Evolutionary conservation across 1,140 invertebrate genomes (phyloP).

Genomic region (Stratiolaelaps scimitus): DNA sequence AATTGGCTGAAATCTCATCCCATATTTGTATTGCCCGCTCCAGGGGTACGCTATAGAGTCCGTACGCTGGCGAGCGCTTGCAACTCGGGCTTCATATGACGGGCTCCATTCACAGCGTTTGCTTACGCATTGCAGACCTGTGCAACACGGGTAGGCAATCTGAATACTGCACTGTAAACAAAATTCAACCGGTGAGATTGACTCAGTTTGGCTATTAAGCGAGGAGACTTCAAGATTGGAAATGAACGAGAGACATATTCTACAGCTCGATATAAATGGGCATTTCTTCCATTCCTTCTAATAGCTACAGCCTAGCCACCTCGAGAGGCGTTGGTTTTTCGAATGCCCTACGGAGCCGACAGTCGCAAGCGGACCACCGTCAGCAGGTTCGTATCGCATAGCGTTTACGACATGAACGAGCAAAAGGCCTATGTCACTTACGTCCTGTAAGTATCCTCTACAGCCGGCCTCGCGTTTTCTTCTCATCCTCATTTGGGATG

Average conservation of each 20-base stretch:
- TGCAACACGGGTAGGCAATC: slow-evolving; percentile 25
- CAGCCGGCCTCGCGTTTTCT: slow-evolving; percentile 8
- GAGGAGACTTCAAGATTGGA: too few relatives aligned
- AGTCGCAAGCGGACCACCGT: too few relatives aligned
- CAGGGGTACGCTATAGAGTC: slow-evolving; percentile 9
- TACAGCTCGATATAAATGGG: too few relatives aligned
- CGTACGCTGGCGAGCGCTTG: slow-evolving; percentile 13
- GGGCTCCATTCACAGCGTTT: slow-evolving; percentile 6
- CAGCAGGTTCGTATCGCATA: too few relatives aligned
- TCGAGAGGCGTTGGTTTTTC: too few relatives aligned
- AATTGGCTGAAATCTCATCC: slow-evolving; percentile 18
- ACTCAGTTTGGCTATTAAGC: too few relatives aligned
- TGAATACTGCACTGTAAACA: slow-evolving; percentile 2
- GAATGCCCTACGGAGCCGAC: too few relatives aligned
- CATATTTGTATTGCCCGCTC: slow-evolving; percentile 1
- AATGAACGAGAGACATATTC: too few relatives aligned
- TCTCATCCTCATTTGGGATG: not conserved
- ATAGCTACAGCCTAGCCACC: too few relatives aligned
- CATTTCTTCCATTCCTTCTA: too few relatives aligned
- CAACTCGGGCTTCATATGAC: not conserved
- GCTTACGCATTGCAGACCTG: not conserved
- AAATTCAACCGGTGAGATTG: not conserved
- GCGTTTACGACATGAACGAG: too few relatives aligned
- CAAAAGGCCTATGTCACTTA: not conserved
- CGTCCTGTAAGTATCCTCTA: slow-evolving; percentile 25